Conservation (phyloP, 2,888 invertebrate species). For the Nephrotoma guestfalica region DNA sequence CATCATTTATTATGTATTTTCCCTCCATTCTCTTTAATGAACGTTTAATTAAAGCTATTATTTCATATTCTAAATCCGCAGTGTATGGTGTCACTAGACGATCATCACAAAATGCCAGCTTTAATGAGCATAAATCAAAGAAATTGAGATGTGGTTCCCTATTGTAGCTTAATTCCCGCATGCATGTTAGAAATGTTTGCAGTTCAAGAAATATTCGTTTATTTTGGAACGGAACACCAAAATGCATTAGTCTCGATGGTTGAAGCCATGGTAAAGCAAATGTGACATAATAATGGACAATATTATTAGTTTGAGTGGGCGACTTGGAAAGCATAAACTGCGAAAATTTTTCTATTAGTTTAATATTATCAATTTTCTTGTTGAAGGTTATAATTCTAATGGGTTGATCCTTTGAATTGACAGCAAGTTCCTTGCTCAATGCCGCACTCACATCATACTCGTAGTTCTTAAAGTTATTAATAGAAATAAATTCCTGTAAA, state of each 20-base stretch:
- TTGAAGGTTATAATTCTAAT: background rate
- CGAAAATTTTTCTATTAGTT: background rate
- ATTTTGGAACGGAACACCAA: background rate
- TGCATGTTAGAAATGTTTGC: background rate
- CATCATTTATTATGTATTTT: background rate
- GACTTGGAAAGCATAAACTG: background rate
- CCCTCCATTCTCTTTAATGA: background rate
- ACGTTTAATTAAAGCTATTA: background rate
- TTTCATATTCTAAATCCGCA: background rate
- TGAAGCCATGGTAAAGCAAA: background rate
- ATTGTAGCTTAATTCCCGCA: background rate
- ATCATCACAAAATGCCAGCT: background rate
- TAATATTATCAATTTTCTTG: background rate
- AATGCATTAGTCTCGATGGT: background rate
- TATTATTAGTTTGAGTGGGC: background rate
- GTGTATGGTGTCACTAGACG: background rate
- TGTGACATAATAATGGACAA: background rate
- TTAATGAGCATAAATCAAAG: background rate
- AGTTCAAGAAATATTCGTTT: background rate
- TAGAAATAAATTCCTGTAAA: background rate
- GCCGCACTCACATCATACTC: background rate
- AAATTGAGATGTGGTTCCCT: background rate
- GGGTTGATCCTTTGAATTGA: background rate
- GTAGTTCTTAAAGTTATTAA: background rate
- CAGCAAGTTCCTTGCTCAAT: too few species aligned